These are phyloP conservation scores for Alviniconcha marisindica DNA, from an alignment of 1,140 invertebrate species.

Conservation along the genomic window DNA sequence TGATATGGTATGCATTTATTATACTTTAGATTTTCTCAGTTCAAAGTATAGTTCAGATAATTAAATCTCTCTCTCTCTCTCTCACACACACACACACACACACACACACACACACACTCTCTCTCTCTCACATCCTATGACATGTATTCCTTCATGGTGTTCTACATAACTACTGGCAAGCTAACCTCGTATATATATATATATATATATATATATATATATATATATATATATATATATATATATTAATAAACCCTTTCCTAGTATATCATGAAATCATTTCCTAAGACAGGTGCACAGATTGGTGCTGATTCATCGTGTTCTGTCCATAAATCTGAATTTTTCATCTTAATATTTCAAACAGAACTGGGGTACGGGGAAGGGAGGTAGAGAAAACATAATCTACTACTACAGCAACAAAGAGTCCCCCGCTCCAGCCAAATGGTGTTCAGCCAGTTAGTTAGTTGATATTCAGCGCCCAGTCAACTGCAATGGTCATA, in stretches of 20 bases:
- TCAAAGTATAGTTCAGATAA: background rate
- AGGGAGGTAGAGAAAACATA: no score
- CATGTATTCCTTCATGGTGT: no score
- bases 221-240: background rate
- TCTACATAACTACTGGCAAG: no score
- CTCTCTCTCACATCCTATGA: background rate
- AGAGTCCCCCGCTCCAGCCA: no score
- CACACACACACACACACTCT: background rate
- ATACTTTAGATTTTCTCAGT: no score
- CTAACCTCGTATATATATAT: background rate
- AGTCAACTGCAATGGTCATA: no score
- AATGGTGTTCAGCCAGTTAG: no score
- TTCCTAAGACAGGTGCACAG: background rate
- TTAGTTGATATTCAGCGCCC: no score
- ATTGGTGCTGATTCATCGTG: background rate
- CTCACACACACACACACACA: background rate
- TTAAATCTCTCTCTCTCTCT: background rate
- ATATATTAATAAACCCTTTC: background rate
- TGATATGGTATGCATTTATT: no score
- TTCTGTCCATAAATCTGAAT: background rate
- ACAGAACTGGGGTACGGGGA: no score
- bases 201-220: background rate
- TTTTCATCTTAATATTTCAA: background rate
- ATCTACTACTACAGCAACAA: no score
- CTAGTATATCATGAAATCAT: no score